phyloP scores from a whole-genome alignment of 2,888 invertebrate species.

The Dioctria rufipes region DNA sequence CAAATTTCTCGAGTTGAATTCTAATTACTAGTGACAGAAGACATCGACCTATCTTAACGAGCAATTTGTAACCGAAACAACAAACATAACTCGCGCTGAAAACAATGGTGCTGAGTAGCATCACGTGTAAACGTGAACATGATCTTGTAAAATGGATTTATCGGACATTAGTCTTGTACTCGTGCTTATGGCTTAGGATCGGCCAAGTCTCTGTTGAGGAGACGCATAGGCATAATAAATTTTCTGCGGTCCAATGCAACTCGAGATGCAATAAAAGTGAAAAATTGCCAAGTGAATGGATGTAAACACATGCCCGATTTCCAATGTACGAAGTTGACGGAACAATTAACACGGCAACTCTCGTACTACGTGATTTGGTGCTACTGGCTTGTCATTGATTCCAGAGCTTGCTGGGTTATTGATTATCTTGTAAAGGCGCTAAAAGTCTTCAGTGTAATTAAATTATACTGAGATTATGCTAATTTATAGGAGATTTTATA shows the following conservation, averaged over 20 bases:
- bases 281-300: not conserved
- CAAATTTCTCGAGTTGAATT: constrained; percentile 10
- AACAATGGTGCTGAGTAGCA: constrained; percentile 14
- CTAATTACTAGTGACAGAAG: not conserved
- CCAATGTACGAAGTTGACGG: not conserved
- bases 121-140: not conserved
- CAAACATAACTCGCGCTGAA: not conserved
- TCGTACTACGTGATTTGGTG: not conserved
- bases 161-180: not conserved
- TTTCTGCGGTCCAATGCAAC: not conserved
- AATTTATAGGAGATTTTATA: not conserved
- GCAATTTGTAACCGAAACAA: not conserved
- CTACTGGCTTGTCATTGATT: too few species aligned
- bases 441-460: not conserved
- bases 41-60: not conserved
- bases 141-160: constrained; percentile 20
- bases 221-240: constrained; percentile 17
- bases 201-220: not conserved
- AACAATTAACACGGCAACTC: not conserved
- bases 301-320: not conserved
- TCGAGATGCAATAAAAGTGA: constrained; percentile 19
- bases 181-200: not conserved
- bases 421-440: not conserved
- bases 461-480: not conserved
- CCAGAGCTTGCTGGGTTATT: not conserved